Evolutionary conservation across 2,888 invertebrate species (phyloP).

Genomic region (Drepanosiphum platanoidis): DNA sequence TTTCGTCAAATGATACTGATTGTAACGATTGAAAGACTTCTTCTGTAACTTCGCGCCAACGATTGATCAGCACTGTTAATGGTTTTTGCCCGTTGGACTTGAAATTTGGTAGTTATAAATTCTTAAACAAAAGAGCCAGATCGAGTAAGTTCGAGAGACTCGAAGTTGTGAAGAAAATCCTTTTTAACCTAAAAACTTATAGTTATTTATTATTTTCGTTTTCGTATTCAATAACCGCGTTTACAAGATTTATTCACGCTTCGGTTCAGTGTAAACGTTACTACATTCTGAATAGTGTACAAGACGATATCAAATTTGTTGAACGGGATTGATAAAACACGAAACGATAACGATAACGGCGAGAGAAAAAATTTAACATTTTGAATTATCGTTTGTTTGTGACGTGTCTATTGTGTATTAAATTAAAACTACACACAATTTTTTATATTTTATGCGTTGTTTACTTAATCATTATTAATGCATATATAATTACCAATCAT

Average conservation of each 20-base stretch:
- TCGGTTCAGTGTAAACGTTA: neutral
- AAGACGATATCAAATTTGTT: neutral
- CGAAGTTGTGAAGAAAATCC: too few relatives aligned
- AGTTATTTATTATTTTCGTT: neutral
- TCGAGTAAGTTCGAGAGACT: neutral
- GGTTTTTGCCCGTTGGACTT: too few relatives aligned
- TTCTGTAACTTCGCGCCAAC: neutral
- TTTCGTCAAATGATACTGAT: neutral
- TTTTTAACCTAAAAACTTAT: neutral
- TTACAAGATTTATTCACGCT: neutral
- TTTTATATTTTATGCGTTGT: neutral
- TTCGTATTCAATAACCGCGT: neutral
- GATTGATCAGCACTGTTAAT: neutral
- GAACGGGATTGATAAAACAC: neutral
- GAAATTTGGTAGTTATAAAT: too few relatives aligned
- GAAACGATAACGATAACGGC: slow-evolving; percentile 12
- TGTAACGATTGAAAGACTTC: neutral
- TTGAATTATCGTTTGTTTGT: slow-evolving; percentile 50
- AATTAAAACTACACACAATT: neutral
- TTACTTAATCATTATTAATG: neutral
- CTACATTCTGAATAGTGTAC: neutral
- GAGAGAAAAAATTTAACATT: slow-evolving; percentile 28
- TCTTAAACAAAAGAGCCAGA: neutral
- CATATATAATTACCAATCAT: neutral
- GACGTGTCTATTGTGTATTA: slow-evolving; percentile 42